Evolutionary conservation across 1,140 invertebrate genomes (phyloP).

Genomic region (Apis laboriosa): DNA sequence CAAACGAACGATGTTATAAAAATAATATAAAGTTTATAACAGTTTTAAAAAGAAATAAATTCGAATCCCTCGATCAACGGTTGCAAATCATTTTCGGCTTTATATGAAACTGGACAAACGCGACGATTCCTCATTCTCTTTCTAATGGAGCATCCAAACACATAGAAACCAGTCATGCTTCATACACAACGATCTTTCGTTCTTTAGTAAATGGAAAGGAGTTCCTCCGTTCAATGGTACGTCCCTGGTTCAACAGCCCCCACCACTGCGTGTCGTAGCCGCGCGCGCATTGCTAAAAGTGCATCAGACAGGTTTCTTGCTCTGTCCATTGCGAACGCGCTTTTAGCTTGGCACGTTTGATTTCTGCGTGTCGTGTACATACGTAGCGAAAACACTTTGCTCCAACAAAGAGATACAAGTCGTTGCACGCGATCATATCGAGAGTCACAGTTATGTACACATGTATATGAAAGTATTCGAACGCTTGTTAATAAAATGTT

Average conservation of each 20-base stretch:
- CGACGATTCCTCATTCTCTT: background rate
- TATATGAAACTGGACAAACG: background rate
- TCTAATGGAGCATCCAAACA: background rate
- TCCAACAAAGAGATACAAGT: slow-evolving; percentile 20
- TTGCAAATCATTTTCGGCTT: background rate
- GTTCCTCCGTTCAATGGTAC: slow-evolving; percentile 18
- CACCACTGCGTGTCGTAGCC: background rate
- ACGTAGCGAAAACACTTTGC: slow-evolving; percentile 23
- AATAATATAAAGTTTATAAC: too few relatives aligned
- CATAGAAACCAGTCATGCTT: background rate
- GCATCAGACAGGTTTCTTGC: slow-evolving; percentile 43
- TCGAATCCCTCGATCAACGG: background rate
- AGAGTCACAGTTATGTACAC: background rate
- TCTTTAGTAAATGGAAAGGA: slow-evolving; percentile 4
- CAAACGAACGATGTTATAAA: background rate
- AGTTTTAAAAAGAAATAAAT: background rate
- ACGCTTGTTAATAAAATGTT: too few relatives aligned
- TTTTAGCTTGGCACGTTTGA: slow-evolving; percentile 60
- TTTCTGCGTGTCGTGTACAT: slow-evolving; percentile 40
- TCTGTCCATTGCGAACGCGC: slow-evolving; percentile 36
- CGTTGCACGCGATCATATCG: background rate
- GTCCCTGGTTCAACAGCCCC: slow-evolving; percentile 19
- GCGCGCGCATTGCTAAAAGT: slow-evolving; percentile 20
- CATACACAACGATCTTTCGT: background rate
- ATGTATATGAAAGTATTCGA: too few relatives aligned